phyloP scores from a whole-genome alignment of 2,797 vertebrate genomes.

The Crocidura indochinensis region DNA sequence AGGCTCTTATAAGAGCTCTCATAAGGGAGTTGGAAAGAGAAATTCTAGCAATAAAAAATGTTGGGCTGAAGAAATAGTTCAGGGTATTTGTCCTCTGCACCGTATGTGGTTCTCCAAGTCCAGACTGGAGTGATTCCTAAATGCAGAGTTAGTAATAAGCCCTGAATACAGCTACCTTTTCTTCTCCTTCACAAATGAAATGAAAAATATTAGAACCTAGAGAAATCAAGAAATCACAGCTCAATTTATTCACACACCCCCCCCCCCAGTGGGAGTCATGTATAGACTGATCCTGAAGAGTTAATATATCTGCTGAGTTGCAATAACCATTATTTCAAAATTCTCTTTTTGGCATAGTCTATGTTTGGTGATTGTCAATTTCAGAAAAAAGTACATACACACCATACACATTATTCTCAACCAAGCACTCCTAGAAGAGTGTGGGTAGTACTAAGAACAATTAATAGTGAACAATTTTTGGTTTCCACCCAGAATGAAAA shows the following conservation, averaged over 20 bases:
- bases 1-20: not conserved
- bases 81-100: too few relatives aligned
- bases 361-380: not conserved
- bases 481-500: not conserved
- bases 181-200: too few relatives aligned
- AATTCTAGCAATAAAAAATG: constrained; percentile 10
- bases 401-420: too few relatives aligned
- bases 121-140: too few relatives aligned
- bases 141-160: too few relatives aligned
- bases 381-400: not conserved
- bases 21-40: not conserved
- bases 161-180: too few relatives aligned
- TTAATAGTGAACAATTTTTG: not conserved
- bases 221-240: not conserved
- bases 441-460: not conserved
- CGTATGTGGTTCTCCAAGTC: too few relatives aligned
- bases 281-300: not conserved
- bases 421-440: not conserved
- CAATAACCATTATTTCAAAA: not conserved
- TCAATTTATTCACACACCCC: not conserved
- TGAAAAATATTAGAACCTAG: not conserved
- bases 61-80: too few relatives aligned
- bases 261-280: not conserved
- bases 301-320: not conserved
- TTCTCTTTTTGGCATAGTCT: not conserved